phyloP scores from a whole-genome alignment of 2,888 invertebrate species.

The Hyposoter dolosus region DNA sequence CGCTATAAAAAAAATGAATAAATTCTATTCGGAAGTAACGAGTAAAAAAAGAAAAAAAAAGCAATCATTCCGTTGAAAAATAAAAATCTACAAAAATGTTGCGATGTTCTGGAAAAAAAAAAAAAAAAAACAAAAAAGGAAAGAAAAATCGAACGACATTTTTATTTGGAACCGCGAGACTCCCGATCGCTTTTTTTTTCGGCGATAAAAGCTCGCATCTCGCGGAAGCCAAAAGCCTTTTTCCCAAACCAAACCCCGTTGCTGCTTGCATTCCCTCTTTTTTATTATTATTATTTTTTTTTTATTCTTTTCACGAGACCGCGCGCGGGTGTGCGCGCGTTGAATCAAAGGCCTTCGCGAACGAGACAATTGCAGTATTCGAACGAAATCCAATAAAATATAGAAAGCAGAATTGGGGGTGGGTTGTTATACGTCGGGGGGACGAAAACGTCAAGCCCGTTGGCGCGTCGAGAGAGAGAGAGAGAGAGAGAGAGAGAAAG shows the following conservation, averaged over 20 bases:
- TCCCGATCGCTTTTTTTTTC: slow-evolving; percentile 50
- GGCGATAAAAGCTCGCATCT: slow-evolving; percentile 50
- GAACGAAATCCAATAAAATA: slow-evolving; percentile 77
- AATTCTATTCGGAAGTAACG: not conserved
- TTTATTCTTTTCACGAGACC: slow-evolving; percentile 51
- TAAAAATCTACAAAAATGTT: slow-evolving; percentile 1
- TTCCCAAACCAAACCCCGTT: slow-evolving; percentile 52
- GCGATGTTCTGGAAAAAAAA: not conserved
- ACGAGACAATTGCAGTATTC: slow-evolving; percentile 76
- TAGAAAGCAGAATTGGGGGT: slow-evolving; percentile 70
- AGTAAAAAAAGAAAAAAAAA: slow-evolving; percentile 13
- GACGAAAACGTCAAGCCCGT: slow-evolving; percentile 73
- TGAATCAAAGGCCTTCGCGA: slow-evolving; percentile 72
- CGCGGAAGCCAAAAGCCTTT: slow-evolving; percentile 52
- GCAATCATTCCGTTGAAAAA: not conserved
- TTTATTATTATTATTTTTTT: slow-evolving; percentile 55
- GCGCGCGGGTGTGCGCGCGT: slow-evolving; percentile 40
- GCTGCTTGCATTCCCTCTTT: slow-evolving; percentile 56
- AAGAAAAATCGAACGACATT: slow-evolving; percentile 12
- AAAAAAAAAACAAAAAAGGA: not conserved
- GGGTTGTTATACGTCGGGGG: slow-evolving; percentile 67
- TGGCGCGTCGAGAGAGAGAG: slow-evolving; percentile 65
- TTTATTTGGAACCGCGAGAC: slow-evolving; percentile 30
- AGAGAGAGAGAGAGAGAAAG: slow-evolving; percentile 36
- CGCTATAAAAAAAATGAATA: not conserved